Evolutionary conservation across 2,888 invertebrate genomes (phyloP).

Genomic region (Myopa testacea): DNA sequence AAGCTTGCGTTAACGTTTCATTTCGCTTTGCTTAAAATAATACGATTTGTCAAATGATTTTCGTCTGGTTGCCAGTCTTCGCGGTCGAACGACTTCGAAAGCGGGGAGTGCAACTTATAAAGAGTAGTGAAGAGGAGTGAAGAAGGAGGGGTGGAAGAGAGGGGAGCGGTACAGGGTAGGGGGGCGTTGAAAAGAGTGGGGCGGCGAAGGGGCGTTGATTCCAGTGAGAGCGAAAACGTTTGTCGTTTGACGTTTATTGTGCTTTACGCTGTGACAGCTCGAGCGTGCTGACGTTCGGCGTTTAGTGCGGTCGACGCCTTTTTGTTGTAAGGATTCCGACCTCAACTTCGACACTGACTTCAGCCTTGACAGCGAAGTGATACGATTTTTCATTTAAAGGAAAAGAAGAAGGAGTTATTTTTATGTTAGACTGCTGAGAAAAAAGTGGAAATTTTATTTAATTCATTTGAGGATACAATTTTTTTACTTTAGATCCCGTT

Average conservation of each 20-base stretch:
- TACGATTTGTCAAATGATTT: slow-evolving; percentile 41
- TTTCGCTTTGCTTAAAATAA: slow-evolving; percentile 42
- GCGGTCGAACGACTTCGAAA: slow-evolving; percentile 23
- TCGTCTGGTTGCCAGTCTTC: slow-evolving; percentile 4
- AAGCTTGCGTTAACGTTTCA: slow-evolving; percentile 25
- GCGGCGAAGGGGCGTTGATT: neutral
- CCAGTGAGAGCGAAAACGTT: neutral
- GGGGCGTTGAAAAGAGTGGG: neutral
- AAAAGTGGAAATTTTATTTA: too few relatives aligned
- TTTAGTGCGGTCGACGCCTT: slow-evolving; percentile 24
- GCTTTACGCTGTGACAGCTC: slow-evolving; percentile 17
- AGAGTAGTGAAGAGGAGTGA: too few relatives aligned
- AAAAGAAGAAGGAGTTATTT: neutral
- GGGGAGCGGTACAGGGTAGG: neutral
- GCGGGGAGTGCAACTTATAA: neutral
- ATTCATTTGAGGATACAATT: too few relatives aligned
- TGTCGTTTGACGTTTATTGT: slow-evolving; percentile 12
- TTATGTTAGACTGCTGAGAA: too few relatives aligned
- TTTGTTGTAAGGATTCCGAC: neutral
- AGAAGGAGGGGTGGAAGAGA: neutral
- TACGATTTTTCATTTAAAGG: neutral
- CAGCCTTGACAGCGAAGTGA: neutral
- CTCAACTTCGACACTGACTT: too few relatives aligned
- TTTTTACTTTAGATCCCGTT: neutral
- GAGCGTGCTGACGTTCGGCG: slow-evolving; percentile 16